Conservation (phyloP, 2,113 vertebrate species). For the Pheucticus melanocephalus region DNA sequence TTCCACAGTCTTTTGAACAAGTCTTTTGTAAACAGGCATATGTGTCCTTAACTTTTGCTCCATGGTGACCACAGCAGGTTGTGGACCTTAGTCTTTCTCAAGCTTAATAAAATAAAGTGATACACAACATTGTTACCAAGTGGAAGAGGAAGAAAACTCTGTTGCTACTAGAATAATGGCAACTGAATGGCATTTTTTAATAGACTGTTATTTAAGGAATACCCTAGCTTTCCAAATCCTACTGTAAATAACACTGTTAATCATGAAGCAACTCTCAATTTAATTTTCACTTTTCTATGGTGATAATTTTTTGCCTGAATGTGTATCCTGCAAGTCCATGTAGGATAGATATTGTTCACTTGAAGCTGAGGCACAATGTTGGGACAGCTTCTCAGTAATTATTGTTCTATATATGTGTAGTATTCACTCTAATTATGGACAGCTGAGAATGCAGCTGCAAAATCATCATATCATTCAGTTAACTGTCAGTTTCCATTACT, state of each 20-base stretch:
- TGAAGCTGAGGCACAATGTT: not conserved
- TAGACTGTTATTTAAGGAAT: not conserved
- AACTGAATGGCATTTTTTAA: not conserved
- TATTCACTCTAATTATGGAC: slow-evolving; percentile 15
- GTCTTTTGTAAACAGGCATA: not conserved
- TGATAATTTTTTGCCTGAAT: not conserved
- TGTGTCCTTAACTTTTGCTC: not conserved
- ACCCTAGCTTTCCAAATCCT: not conserved
- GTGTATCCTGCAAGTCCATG: not conserved
- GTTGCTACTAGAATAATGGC: not conserved
- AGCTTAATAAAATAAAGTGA: not conserved
- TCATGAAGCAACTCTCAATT: not conserved
- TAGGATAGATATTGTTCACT: not conserved
- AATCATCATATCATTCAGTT: not conserved
- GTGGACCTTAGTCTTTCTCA: not conserved
- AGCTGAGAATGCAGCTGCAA: slow-evolving; percentile 46
- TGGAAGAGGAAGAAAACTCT: not conserved
- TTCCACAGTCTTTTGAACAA: not conserved
- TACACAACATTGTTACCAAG: not conserved
- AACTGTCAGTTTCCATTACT: not conserved
- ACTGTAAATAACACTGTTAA: not conserved
- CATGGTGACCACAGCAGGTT: not conserved
- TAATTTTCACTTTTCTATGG: not conserved
- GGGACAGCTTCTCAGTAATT: slow-evolving; percentile 16
- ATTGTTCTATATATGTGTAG: not conserved